phyloP scores from a whole-genome alignment of 2,888 invertebrate species.

The Eupithecia dodoneata region DNA sequence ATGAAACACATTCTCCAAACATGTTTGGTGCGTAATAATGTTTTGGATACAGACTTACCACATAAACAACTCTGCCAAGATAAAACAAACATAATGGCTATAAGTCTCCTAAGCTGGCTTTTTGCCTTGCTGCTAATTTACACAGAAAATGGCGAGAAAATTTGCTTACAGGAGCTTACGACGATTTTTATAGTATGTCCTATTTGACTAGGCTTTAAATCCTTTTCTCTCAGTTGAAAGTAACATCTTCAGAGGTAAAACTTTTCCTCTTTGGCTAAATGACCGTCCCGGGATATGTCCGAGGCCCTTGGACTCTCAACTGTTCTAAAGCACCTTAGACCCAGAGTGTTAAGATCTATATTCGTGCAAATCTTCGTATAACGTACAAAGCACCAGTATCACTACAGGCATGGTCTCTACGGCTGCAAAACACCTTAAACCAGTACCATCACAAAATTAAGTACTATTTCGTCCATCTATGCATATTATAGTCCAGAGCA shows the following conservation, averaged over 20 bases:
- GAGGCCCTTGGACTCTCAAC: slow-evolving; percentile 3
- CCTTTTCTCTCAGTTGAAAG: slow-evolving; percentile 4
- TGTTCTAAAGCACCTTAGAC: not conserved
- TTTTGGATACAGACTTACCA: not conserved
- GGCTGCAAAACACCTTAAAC: not conserved
- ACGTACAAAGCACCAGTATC: not conserved
- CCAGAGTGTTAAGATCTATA: not conserved
- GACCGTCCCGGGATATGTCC: slow-evolving; percentile 1
- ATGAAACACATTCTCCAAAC: not conserved
- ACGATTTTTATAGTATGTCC: not conserved
- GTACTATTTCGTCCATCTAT: not conserved
- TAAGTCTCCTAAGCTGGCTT: not conserved
- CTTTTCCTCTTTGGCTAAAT: not conserved
- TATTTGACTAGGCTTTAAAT: slow-evolving; percentile 1
- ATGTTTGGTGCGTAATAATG: slow-evolving; percentile 3
- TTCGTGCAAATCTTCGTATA: not conserved
- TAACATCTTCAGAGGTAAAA: not conserved
- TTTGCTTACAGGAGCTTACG: not conserved
- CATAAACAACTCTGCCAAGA: slow-evolving; percentile 11
- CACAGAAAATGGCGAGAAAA: not conserved
- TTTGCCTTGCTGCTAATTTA: not conserved
- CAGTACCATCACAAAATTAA: not conserved
- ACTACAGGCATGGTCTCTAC: not conserved
- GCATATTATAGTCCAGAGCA: slow-evolving; percentile 8
- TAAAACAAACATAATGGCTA: slow-evolving; percentile 1